Evolutionary conservation across 1,140 invertebrate genomes (phyloP).

Genomic region (Apis cerana): DNA sequence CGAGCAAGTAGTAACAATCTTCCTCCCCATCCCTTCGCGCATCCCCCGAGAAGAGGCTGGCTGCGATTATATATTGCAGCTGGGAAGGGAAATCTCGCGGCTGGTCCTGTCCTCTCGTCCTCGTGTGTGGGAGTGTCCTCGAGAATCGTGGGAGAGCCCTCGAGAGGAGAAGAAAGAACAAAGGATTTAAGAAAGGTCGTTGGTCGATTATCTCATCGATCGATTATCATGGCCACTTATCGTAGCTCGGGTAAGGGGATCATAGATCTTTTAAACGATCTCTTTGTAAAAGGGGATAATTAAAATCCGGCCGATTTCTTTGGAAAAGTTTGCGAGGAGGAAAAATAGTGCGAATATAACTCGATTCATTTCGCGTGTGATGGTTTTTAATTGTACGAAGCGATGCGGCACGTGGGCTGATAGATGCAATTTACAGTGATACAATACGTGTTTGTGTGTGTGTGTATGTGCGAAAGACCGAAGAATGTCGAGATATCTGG

Average conservation of each 20-base stretch:
- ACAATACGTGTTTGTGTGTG: not conserved
- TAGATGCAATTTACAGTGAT: not conserved
- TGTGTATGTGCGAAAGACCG: not conserved
- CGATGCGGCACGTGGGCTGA: not conserved
- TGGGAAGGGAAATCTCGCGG: not conserved
- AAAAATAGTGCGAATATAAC: not conserved
- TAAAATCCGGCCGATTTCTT: too few species aligned
- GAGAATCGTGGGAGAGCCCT: not conserved
- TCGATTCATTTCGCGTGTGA: not conserved
- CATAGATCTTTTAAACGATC: not conserved
- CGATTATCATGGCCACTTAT: conserved; percentile 61
- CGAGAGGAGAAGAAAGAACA: not conserved
- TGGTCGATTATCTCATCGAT: conserved; percentile 15
- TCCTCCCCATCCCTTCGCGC: too few species aligned
- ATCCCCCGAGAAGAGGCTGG: not conserved
- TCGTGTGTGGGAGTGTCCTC: conserved; percentile 33
- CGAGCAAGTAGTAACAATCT: conserved; percentile 13
- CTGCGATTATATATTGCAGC: not conserved
- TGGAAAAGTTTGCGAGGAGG: not conserved
- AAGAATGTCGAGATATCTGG: not conserved
- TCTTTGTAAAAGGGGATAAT: not conserved
- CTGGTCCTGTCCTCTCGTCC: not conserved
- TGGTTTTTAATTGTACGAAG: not conserved
- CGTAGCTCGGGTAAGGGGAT: conserved; percentile 47
- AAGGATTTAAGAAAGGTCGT: conserved; percentile 6